phyloP scores from a whole-genome alignment of 2,113 vertebrate species.

The Cichladusa arquata region DNA sequence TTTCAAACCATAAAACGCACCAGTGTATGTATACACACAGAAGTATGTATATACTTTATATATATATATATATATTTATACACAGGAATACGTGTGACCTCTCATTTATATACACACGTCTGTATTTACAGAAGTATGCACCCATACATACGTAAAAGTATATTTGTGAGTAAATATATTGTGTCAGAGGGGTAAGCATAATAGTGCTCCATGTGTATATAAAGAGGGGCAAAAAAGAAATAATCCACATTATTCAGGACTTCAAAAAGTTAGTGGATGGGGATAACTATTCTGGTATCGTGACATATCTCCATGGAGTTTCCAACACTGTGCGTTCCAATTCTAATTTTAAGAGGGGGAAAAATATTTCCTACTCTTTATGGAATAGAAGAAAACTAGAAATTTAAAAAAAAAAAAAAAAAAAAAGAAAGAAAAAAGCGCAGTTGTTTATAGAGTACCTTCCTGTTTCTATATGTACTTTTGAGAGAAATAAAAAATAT shows the following conservation, averaged over 20 bases:
- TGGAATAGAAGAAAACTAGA: neutral
- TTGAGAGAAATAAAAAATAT: neutral
- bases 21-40: accelerated
- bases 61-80: neutral
- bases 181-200: neutral
- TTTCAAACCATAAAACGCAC: neutral
- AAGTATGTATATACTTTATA: neutral
- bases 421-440: accelerated
- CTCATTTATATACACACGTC: neutral
- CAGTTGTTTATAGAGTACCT: neutral
- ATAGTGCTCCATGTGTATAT: neutral
- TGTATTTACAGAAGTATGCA: neutral
- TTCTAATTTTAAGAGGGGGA: neutral
- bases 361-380: neutral
- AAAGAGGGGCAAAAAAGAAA: neutral
- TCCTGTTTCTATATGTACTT: neutral
- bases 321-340: neutral
- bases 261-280: neutral
- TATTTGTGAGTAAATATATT: neutral
- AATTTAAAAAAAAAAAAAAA: neutral
- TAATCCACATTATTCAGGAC: neutral
- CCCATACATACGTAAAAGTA: neutral
- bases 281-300: neutral
- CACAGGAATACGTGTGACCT: neutral
- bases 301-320: neutral